phyloP scores from a whole-genome alignment of 2,113 vertebrate genomes.

The Peromyscus leucopus region DNA sequence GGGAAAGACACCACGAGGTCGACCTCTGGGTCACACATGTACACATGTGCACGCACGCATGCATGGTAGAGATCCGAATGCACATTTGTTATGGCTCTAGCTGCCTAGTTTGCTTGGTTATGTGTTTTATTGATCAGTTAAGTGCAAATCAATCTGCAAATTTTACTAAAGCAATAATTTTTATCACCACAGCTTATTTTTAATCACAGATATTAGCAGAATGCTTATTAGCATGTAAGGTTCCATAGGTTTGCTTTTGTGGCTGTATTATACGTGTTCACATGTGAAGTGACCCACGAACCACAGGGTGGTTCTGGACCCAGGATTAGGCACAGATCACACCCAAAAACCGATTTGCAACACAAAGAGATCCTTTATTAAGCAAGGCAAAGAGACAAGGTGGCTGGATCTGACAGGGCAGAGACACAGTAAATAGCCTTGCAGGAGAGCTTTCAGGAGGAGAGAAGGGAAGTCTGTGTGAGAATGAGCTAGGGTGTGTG shows the following conservation, averaged over 20 bases:
- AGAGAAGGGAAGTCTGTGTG: too few relatives aligned
- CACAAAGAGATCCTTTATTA: too few relatives aligned
- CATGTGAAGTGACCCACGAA: too few relatives aligned
- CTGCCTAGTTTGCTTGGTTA: neutral
- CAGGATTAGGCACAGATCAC: too few relatives aligned
- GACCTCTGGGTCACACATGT: neutral
- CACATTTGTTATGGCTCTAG: neutral
- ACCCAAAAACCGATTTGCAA: too few relatives aligned
- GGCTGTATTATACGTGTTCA: neutral
- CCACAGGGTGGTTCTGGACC: too few relatives aligned
- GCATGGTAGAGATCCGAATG: neutral
- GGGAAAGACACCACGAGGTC: neutral
- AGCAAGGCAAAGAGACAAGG: too few relatives aligned
- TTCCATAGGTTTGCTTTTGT: neutral
- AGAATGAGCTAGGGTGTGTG: too few relatives aligned
- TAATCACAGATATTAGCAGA: neutral
- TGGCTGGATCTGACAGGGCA: too few relatives aligned
- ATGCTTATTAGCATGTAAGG: neutral
- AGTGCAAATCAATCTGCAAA: neutral
- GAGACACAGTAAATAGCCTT: too few relatives aligned
- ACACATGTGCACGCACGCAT: neutral
- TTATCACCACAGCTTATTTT: neutral
- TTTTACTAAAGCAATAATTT: conserved; percentile 12
- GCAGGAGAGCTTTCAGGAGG: too few relatives aligned
- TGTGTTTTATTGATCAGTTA: conserved; percentile 9